Evolutionary conservation across 2,888 invertebrate genomes (phyloP), one percentile per base, ranked within the genome.

Genomic region (Halictus ligatus): DNA sequence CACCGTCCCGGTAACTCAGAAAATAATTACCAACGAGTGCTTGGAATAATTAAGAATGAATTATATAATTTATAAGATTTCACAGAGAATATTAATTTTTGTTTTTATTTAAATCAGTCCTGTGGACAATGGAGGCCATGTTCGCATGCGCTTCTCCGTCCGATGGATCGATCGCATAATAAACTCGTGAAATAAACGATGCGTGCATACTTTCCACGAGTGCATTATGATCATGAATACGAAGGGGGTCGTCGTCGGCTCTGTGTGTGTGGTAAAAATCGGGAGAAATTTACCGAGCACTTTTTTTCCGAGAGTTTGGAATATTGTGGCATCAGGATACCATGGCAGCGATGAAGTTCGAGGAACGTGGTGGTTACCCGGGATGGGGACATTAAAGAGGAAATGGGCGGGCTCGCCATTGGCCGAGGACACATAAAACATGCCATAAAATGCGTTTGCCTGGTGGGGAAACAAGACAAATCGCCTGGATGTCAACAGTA

Each of bases 241-340:
- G 1, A 2, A 2, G 50, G 15, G 4, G 3, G 6, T 1, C 60
- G 13, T 6, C 13, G 35, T 13, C n/a, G n/a, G n/a, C n/a, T n/a
- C 58, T 15, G 29, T 40, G 15, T 40, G 21, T 21, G 58, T 1
- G 29, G 18, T 73, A 64, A 18, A 40, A 76, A 75, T 79, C 54
- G 77, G 21, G 21, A 43, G 29, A n/a, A 35, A 35, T 35, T 69
- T 46, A 18, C 8, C n/a, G 43, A 7, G 29, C 43, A 77, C 75
- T 83, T 87, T 84, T 88, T 92, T 93, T 93, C 93, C 90, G 91
- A 89, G 90, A 92, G 90, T 88, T 89, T 86, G 87, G 88, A 89
- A 91, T 91, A 91, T 91, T 83, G 88, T 78, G 87, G 87, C 92
- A 94, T 87, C 94, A 94, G 94, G 94, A 90, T 93, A 94, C 78